phyloP scores from a whole-genome alignment of 1,140 invertebrate genomes.

The Acromyrmex heyeri region DNA sequence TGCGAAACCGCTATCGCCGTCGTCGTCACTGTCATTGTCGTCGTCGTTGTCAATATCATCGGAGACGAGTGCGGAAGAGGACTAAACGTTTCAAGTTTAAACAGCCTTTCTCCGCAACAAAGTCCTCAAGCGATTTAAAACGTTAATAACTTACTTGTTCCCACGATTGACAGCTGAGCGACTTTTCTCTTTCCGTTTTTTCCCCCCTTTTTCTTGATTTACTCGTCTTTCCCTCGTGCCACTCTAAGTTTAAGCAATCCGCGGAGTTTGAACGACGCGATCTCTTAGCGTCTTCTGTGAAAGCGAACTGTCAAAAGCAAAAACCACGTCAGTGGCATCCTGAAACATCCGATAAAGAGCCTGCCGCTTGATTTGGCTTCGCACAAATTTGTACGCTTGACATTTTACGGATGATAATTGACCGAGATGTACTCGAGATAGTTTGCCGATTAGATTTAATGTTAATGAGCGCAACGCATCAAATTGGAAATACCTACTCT shows the following conservation, averaged over 20 bases:
- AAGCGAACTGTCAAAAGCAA: conserved; percentile 52
- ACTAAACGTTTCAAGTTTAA: conserved; percentile 53
- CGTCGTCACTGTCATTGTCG: conserved; percentile 3
- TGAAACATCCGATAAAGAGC: conserved; percentile 10
- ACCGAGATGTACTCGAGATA: background rate
- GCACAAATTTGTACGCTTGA: conserved; percentile 20
- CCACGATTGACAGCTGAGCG: background rate
- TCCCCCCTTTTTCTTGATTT: conserved; percentile 12
- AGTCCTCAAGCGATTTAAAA: conserved; percentile 7
- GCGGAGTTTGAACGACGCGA: conserved; percentile 43
- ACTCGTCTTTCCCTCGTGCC: background rate
- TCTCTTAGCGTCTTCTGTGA: background rate
- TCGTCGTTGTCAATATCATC: background rate
- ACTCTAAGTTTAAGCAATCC: conserved; percentile 46
- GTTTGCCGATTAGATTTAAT: conserved; percentile 65
- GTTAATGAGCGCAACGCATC: conserved; percentile 67
- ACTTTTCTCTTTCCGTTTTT: background rate
- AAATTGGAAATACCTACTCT: conserved; percentile 61
- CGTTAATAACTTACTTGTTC: conserved; percentile 42
- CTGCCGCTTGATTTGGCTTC: background rate
- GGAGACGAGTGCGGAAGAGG: conserved; percentile 28
- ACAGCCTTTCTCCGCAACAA: conserved; percentile 17
- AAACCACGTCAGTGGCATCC: background rate
- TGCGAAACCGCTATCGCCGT: conserved; percentile 28
- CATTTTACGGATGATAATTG: conserved; percentile 48